A percentile compares a stretch with the other conserved stretches of the same genome.
Evolutionary conservation across 2,888 invertebrate species (phyloP).

Genomic region (Caenorhabditis sp.): DNA sequence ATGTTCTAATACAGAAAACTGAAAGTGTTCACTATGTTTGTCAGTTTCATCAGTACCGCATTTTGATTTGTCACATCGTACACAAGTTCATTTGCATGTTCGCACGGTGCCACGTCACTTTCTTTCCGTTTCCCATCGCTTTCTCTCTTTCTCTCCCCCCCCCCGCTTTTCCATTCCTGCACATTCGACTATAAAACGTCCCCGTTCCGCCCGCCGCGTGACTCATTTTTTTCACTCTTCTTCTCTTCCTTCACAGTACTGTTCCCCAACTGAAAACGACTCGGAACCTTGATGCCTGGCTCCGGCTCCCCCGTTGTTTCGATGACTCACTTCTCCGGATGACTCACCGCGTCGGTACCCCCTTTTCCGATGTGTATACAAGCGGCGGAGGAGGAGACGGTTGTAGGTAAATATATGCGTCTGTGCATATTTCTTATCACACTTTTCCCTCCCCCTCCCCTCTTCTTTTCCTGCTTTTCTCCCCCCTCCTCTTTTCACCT

Average conservation of each 20-base stretch:
- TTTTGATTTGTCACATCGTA: too few relatives aligned
- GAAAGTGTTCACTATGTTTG: too few relatives aligned
- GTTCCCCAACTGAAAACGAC: neutral
- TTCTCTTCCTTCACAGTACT: neutral
- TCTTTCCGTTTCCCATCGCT: neutral
- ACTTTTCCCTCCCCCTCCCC: conserved; percentile 7
- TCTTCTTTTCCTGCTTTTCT: neutral
- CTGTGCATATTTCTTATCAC: conserved; percentile 50
- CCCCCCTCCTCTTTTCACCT: neutral
- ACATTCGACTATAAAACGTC: too few relatives aligned
- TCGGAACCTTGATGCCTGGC: too few relatives aligned
- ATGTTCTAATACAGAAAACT: too few relatives aligned
- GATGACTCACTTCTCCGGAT: conserved; percentile 21
- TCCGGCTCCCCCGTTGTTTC: too few relatives aligned
- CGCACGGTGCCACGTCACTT: too few relatives aligned
- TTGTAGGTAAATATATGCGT: conserved; percentile 52
- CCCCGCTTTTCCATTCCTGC: neutral
- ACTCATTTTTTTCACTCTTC: neutral
- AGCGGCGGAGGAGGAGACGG: conserved; percentile 11
- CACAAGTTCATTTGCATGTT: too few relatives aligned
- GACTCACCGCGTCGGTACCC: conserved; percentile 14
- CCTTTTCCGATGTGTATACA: conserved; percentile 33
- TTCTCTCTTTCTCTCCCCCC: neutral
- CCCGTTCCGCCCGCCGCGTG: too few relatives aligned
- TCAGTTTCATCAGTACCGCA: too few relatives aligned